Evolutionary conservation across 2,888 invertebrate genomes (phyloP), one percentile per base, ranked within the genome.

Genomic region (Caenorhabditis sinica): DNA sequence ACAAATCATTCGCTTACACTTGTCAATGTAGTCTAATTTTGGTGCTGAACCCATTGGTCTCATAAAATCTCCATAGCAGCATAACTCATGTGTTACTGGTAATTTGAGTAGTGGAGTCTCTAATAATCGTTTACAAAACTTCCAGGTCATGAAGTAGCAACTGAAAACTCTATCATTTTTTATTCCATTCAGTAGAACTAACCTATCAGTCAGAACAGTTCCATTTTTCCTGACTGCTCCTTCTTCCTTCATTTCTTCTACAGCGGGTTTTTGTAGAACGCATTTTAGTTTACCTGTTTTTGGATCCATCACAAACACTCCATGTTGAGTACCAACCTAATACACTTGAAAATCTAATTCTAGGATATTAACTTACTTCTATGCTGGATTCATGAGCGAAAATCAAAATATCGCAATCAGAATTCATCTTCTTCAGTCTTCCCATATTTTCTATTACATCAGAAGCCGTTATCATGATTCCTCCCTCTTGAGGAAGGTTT

Each of bases 61-160:
- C 69, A 94, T 89, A 86, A 94, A 94, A 87, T 94, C 94, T 3
- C 93, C 93, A 89, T 94, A 94, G 40, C 93, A 93, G 90, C 93
- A 93, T 65, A 94, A 93, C 89, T 94, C 94, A 89, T 93, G 93
- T 1, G 56, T 68, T 11, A 53, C 85, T 77, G 60, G 93, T 9
- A 15, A 80, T 17, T 90, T 89, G 11, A 90, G 88, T 51, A 92
- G 25, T 40, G 66, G 49, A 82, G 23, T n/a, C n/a, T 53, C 79
- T 25, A 76, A 89, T 88, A 84, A 58, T 43, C 69, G 36, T 8
- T 63, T 28, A 25, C 71, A 71, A 25, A 85, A 49, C 1, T 40
- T 66, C 85, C 58, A 93, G 13, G 61, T 76, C 66, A 88, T 72
- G 56, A 74, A 85, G 51, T 74, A 86, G 53, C 86, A 86, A 63